These are phyloP conservation scores for Notamacropus eugenii DNA, from an alignment of 2,797 vertebrate species.

Conservation along the genomic window DNA sequence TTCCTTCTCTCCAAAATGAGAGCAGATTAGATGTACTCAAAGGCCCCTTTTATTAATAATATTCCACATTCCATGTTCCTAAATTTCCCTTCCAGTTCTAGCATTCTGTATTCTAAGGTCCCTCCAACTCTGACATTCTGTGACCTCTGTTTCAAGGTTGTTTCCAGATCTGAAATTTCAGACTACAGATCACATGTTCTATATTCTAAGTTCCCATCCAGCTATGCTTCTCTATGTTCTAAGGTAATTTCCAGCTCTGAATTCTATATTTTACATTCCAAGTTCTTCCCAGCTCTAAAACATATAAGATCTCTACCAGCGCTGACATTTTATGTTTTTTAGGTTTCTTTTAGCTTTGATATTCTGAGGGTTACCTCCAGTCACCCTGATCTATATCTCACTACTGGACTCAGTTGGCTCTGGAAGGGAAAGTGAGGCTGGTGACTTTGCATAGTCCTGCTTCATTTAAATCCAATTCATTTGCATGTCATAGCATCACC, in stretches of 20 bases:
- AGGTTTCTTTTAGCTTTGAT: background rate
- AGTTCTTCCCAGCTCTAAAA: background rate
- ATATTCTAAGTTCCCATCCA: background rate
- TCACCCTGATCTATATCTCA: no score
- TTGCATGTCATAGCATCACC: no score
- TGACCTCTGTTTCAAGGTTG: background rate
- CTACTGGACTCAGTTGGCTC: no score
- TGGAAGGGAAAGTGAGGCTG: no score
- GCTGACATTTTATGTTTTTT: background rate
- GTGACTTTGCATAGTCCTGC: no score
- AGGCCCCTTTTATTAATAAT: background rate
- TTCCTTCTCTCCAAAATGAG: background rate
- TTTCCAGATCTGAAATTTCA: background rate
- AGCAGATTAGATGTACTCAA: background rate
- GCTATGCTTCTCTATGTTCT: background rate
- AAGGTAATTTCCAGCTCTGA: background rate
- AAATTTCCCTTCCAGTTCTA: background rate
- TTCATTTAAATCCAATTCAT: no score
- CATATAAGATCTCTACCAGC: background rate
- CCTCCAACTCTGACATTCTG: background rate
- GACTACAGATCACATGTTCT: background rate
- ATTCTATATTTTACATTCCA: background rate
- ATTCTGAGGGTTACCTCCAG: no score
- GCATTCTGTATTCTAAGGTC: background rate
- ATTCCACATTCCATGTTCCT: background rate